Conservation (phyloP, 1,140 invertebrate genomes). For the Venturia canescens region DNA sequence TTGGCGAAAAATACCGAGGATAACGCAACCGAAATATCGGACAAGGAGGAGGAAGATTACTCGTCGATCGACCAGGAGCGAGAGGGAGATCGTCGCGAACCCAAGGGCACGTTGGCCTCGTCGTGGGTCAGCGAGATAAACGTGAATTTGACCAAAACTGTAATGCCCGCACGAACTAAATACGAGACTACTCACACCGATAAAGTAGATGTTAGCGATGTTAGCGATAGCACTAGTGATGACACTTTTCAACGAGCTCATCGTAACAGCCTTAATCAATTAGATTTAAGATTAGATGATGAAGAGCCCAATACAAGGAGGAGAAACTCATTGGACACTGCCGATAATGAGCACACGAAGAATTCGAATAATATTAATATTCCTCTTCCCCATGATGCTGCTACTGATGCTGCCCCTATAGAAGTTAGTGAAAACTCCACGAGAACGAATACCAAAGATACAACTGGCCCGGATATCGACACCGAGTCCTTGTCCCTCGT, state of each 20-base stretch:
- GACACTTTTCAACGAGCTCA: conserved; percentile 27
- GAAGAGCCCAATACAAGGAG: conserved; percentile 44
- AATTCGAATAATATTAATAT: background rate
- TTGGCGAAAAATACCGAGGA: conserved; percentile 23
- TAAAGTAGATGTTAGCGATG: conserved; percentile 46
- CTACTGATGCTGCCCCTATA: conserved; percentile 40
- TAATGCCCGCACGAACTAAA: background rate
- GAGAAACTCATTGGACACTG: conserved; percentile 53
- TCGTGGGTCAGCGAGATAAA: conserved; percentile 47
- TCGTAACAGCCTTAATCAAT: conserved; percentile 29
- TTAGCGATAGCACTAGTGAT: conserved; percentile 34
- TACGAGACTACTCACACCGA: background rate
- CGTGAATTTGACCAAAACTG: conserved; percentile 30
- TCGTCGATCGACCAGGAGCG: background rate
- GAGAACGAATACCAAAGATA: conserved; percentile 69
- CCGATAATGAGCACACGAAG: conserved; percentile 39
- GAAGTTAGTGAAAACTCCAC: conserved; percentile 48
- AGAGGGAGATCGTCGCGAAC: conserved; percentile 27
- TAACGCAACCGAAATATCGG: conserved; percentile 49
- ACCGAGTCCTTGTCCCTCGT: conserved; percentile 62
- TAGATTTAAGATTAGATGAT: conserved; percentile 42
- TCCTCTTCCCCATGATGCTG: conserved; percentile 24
- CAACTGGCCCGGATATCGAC: conserved; percentile 44
- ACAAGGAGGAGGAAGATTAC: conserved; percentile 55
- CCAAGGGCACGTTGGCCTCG: conserved; percentile 55